phyloP scores from a whole-genome alignment of 2,888 invertebrate species.

The Morpho deidamia region DNA sequence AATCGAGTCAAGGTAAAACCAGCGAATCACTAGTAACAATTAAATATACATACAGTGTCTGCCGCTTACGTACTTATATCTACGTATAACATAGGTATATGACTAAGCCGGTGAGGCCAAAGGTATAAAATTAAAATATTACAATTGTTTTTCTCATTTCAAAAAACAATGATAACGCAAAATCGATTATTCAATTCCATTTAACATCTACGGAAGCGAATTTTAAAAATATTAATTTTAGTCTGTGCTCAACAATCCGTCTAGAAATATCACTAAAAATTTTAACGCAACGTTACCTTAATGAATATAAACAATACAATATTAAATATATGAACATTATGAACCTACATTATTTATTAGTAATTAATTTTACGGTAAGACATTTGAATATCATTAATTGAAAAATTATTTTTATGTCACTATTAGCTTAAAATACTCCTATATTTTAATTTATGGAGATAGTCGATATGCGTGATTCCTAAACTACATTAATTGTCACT shows the following conservation, averaged over 20 bases:
- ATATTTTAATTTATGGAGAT: constrained; percentile 6
- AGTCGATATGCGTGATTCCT: constrained; percentile 21
- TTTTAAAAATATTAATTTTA: constrained; percentile 24
- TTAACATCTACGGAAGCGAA: constrained; percentile 45
- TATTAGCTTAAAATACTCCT: constrained; percentile 1
- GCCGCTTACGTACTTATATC: constrained; percentile 21
- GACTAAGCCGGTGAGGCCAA: constrained; percentile 27
- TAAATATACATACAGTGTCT: constrained; percentile 53
- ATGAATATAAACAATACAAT: constrained; percentile 37
- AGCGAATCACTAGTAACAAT: constrained; percentile 62
- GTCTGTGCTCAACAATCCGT: constrained; percentile 16
- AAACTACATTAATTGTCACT: constrained; percentile 20
- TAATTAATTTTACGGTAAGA: constrained; percentile 57
- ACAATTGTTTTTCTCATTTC: constrained; percentile 24
- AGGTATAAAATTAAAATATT: constrained; percentile 28
- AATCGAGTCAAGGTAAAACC: constrained; percentile 58
- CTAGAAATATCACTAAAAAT: constrained; percentile 37
- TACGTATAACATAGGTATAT: constrained; percentile 26
- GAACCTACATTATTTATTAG: constrained; percentile 32
- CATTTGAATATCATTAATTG: constrained; percentile 15
- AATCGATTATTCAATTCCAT: constrained; percentile 14
- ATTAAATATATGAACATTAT: constrained; percentile 43
- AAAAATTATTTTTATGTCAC: constrained; percentile 6
- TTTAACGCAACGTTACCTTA: not conserved
- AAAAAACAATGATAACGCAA: constrained; percentile 15